Conservation (phyloP, 2,888 invertebrate genomes). For the Carpatolechia fugitivella region DNA sequence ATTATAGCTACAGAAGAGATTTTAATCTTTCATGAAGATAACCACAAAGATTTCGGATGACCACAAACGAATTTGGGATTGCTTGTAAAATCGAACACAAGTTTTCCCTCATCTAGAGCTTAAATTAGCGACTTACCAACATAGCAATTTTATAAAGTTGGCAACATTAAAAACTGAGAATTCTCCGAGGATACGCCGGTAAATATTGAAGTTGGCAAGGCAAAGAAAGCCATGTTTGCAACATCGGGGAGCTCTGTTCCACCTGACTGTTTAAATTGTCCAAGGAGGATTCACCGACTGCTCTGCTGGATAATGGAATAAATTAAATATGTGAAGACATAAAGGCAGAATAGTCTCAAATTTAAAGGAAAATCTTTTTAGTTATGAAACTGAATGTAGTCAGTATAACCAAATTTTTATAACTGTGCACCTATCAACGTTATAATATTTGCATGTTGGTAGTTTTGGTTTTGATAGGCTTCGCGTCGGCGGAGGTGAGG, state of each 20-base stretch:
- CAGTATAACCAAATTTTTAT: no score
- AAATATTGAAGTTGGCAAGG: slow-evolving; percentile 36
- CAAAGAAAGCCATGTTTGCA: slow-evolving; percentile 31
- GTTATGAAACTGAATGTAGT: neutral
- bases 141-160: slow-evolving; percentile 24
- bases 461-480: no score
- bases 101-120: neutral
- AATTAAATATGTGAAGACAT: slow-evolving; percentile 9
- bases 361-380: neutral
- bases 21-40: no score
- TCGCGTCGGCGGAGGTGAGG: no score
- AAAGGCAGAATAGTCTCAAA: neutral
- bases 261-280: slow-evolving; percentile 35
- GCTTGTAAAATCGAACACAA: neutral
- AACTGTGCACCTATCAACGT: no score
- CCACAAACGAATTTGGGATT: neutral
- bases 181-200: slow-evolving; percentile 27
- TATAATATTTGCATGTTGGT: no score
- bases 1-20: no score
- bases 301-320: slow-evolving; percentile 10
- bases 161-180: slow-evolving; percentile 38
- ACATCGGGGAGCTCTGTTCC: slow-evolving; percentile 24
- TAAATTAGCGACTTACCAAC: neutral
- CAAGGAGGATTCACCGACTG: slow-evolving; percentile 23
- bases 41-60: neutral